A percentile compares a stretch with the other conserved stretches of the same genome.
Conservation (phyloP, 2,888 invertebrate species). For the Cephus pulcher region DNA sequence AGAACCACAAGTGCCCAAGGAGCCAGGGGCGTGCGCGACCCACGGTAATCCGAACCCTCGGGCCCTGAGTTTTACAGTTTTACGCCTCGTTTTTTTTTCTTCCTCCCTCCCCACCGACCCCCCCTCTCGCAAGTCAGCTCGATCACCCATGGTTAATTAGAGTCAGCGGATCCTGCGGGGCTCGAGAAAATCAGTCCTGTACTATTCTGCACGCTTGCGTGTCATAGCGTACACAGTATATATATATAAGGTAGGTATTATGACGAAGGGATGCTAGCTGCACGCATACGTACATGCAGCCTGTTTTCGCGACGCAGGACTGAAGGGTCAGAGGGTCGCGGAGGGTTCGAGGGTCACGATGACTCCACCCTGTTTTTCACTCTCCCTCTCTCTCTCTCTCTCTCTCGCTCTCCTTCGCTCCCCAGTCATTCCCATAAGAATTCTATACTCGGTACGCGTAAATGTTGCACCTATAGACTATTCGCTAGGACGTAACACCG, state of each 20-base stretch:
- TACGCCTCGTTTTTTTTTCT: slow-evolving; percentile 47
- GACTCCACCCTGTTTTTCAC: neutral
- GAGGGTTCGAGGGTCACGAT: neutral
- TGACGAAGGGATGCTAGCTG: neutral
- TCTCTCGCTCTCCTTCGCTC: neutral
- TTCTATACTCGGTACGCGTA: neutral
- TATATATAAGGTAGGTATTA: neutral
- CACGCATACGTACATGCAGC: neutral
- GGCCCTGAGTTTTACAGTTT: slow-evolving; percentile 49
- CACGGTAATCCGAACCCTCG: slow-evolving; percentile 55
- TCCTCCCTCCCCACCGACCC: slow-evolving; percentile 9
- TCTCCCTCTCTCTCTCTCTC: neutral
- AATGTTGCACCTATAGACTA: neutral
- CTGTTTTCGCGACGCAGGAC: neutral
- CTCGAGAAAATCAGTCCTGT: neutral
- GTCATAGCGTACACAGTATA: neutral
- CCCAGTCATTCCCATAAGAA: neutral
- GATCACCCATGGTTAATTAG: neutral
- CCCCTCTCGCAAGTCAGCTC: neutral
- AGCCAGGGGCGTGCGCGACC: slow-evolving; percentile 41
- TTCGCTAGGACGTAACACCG: neutral
- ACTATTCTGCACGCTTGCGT: neutral
- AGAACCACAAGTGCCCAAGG: slow-evolving; percentile 61
- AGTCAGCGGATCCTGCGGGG: neutral
- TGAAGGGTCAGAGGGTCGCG: neutral